A percentile compares a stretch with the other conserved stretches of the same genome.
phyloP scores from a whole-genome alignment of 1,140 invertebrate species.

The Harlomillsia oculata region DNA sequence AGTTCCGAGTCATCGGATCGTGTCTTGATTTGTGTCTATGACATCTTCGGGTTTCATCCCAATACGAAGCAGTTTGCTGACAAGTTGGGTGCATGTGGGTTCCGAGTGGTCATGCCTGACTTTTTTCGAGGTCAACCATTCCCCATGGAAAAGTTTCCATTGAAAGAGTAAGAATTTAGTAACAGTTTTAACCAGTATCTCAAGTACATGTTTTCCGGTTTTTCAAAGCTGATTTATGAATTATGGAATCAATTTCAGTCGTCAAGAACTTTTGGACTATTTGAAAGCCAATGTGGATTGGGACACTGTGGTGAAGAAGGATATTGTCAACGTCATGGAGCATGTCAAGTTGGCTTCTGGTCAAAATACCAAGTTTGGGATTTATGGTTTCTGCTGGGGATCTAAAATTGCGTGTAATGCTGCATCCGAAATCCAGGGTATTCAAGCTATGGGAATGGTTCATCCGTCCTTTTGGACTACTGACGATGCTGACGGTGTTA shows the following conservation, averaged over 20 bases:
- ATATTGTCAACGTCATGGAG: slow-evolving; percentile 16
- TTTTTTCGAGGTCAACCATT: slow-evolving; percentile 16
- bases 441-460: slow-evolving; percentile 19
- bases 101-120: slow-evolving; percentile 25
- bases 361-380: slow-evolving; percentile 22
- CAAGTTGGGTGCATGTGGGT: slow-evolving; percentile 9
- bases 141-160: slow-evolving; percentile 12
- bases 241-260: slow-evolving; percentile 9
- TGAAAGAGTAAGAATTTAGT: slow-evolving; percentile 18
- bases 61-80: slow-evolving; percentile 25
- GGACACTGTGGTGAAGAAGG: slow-evolving; percentile 9
- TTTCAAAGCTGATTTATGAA: not conserved
- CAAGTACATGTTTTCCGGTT: not conserved
- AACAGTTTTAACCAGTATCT: not conserved
- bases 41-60: slow-evolving; percentile 30
- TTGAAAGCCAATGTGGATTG: slow-evolving; percentile 5
- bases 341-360: slow-evolving; percentile 22
- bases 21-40: slow-evolving; percentile 24
- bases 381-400: slow-evolving; percentile 34
- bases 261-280: not conserved
- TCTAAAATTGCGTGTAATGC: slow-evolving; percentile 17
- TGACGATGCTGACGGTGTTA: slow-evolving; percentile 14
- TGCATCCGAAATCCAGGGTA: slow-evolving; percentile 4
- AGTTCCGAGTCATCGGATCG: too few relatives aligned
- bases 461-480: slow-evolving; percentile 20